A percentile compares a stretch with the other conserved stretches of the same genome.
Conservation (phyloP, 2,888 invertebrate species). For the Eupithecia subumbrata region DNA sequence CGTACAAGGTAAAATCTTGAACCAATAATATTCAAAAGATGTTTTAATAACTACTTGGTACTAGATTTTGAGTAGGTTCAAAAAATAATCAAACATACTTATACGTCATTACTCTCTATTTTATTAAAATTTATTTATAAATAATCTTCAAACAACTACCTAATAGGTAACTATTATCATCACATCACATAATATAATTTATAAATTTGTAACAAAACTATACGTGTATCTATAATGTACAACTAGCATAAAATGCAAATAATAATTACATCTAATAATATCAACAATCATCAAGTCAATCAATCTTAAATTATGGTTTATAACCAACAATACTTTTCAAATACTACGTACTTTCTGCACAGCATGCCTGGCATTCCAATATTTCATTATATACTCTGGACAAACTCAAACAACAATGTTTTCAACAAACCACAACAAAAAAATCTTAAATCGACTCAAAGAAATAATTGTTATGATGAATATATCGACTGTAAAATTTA, state of each 20-base stretch:
- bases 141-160: slow-evolving; percentile 25
- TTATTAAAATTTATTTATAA: slow-evolving; percentile 12
- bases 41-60: too few relatives aligned
- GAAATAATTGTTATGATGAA: too few relatives aligned
- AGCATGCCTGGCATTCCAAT: background rate
- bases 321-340: slow-evolving; percentile 15
- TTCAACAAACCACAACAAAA: background rate
- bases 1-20: background rate
- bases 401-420: background rate
- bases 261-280: slow-evolving; percentile 18
- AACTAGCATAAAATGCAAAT: slow-evolving; percentile 29
- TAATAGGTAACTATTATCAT: slow-evolving; percentile 29
- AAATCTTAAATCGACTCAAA: too few relatives aligned
- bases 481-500: too few relatives aligned
- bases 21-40: background rate
- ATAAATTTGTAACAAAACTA: slow-evolving; percentile 30
- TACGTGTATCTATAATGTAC: slow-evolving; percentile 15
- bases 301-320: slow-evolving; percentile 26
- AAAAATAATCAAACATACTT: background rate
- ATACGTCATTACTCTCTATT: background rate
- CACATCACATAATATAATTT: slow-evolving; percentile 31
- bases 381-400: background rate
- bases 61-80: background rate
- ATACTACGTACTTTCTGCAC: background rate
- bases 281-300: slow-evolving; percentile 27